A percentile compares a stretch with the other conserved stretches of the same genome.
phyloP scores from a whole-genome alignment of 2,888 invertebrate species.

The Esperia sulphurella region DNA sequence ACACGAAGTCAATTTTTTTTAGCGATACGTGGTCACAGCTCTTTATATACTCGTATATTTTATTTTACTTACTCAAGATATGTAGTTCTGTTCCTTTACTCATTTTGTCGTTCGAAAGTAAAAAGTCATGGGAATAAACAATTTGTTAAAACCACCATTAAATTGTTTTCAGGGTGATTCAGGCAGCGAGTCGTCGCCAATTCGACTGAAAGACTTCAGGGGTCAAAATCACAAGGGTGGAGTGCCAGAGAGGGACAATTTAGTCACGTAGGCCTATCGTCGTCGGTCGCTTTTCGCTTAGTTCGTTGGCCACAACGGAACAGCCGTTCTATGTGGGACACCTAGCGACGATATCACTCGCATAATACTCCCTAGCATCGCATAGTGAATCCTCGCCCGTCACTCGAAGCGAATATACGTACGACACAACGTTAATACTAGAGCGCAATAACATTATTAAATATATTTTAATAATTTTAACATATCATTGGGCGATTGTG shows the following conservation, averaged over 20 bases:
- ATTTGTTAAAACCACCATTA: too few species aligned
- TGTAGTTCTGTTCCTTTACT: too few species aligned
- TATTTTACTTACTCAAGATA: too few species aligned
- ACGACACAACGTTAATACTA: conserved; percentile 35
- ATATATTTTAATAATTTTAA: conserved; percentile 65
- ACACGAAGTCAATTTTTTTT: too few species aligned
- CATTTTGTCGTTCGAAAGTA: too few species aligned
- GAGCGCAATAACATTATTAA: conserved; percentile 67
- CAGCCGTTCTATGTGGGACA: conserved; percentile 9
- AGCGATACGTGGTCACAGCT: too few species aligned
- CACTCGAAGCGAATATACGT: neutral
- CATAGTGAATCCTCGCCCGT: neutral
- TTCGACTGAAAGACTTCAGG: conserved; percentile 73
- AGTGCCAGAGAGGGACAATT: conserved; percentile 54
- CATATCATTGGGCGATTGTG: conserved; percentile 81
- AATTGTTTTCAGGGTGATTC: conserved; percentile 82
- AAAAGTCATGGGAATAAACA: too few species aligned
- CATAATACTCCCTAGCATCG: conserved; percentile 6
- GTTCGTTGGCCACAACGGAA: conserved; percentile 17
- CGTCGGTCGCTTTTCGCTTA: neutral
- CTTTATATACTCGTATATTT: too few species aligned
- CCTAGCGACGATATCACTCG: conserved; percentile 5
- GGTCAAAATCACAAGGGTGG: conserved; percentile 65
- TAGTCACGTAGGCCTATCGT: conserved; percentile 50
- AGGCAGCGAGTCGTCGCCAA: conserved; percentile 83